Evolutionary conservation across 2,797 vertebrate species (phyloP).

Genomic region (Halcyon badia): DNA sequence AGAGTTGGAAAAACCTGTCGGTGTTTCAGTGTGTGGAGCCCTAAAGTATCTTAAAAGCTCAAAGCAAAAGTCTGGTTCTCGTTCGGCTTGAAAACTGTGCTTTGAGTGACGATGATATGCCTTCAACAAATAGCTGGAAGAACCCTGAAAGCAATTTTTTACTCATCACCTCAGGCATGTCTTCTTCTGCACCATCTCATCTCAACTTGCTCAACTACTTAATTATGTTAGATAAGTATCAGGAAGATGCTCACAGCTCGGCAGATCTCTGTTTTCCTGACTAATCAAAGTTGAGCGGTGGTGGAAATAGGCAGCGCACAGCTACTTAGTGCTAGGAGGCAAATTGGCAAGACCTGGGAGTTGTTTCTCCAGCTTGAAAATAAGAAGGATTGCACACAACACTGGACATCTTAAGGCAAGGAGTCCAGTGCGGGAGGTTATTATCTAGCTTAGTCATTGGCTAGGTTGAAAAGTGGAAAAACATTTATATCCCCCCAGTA

Average conservation of each 20-base stretch:
- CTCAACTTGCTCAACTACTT: not conserved
- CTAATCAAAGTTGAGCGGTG: not conserved
- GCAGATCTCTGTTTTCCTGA: not conserved
- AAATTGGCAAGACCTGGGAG: not conserved
- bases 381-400: not conserved
- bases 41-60: not conserved
- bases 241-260: not conserved
- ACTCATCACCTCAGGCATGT: not conserved
- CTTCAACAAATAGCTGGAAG: not conserved
- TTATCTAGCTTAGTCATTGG: not conserved
- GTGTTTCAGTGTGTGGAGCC: not conserved
- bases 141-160: not conserved
- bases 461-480: not conserved
- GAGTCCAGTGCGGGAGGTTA: not conserved
- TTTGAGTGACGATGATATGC: not conserved
- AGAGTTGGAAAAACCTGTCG: not conserved
- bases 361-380: not conserved
- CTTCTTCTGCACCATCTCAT: not conserved
- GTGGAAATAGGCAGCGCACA: not conserved
- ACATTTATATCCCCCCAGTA: not conserved
- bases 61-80: not conserved
- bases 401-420: not conserved
- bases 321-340: not conserved
- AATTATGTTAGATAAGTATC: not conserved
- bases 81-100: not conserved